phyloP scores from a whole-genome alignment of 2,888 invertebrate species.

The Charanyca ferruginea region DNA sequence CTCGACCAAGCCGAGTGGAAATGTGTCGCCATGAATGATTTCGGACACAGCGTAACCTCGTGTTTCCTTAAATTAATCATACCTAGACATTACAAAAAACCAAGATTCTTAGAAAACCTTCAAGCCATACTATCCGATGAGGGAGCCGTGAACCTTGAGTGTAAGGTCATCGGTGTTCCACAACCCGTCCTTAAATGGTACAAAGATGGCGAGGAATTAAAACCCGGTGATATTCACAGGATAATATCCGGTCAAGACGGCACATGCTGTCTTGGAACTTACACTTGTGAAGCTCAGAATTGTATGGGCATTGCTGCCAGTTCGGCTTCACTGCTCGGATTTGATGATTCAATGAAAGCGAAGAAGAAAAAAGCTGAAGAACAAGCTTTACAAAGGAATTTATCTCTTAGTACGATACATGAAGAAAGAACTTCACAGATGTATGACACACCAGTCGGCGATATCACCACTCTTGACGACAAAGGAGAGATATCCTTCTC shows the following conservation, averaged over 20 bases:
- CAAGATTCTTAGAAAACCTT: constrained; percentile 96
- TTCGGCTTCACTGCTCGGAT: constrained; percentile 96
- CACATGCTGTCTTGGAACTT: constrained; percentile 97
- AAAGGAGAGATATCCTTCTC: constrained; percentile 97
- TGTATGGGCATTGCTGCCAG: constrained; percentile 98
- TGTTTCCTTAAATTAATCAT: constrained; percentile 96
- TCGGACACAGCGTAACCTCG: constrained; percentile 96
- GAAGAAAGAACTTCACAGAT: constrained; percentile 97
- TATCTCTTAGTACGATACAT: constrained; percentile 97
- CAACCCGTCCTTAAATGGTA: constrained; percentile 98
- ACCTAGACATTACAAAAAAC: constrained; percentile 97
- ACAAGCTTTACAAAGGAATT: constrained; percentile 92
- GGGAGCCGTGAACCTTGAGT: constrained; percentile 97
- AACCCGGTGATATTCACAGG: constrained; percentile 97
- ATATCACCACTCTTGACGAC: constrained; percentile 94
- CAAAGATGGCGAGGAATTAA: constrained; percentile 97
- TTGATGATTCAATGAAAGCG: constrained; percentile 93
- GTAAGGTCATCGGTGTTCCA: constrained; percentile 97
- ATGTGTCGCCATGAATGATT: constrained; percentile 97
- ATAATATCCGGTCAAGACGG: constrained; percentile 98
- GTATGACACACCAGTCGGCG: constrained; percentile 95
- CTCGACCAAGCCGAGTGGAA: constrained; percentile 98
- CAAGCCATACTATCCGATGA: constrained; percentile 96
- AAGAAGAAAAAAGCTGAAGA: constrained; percentile 90
- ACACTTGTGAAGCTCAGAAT: constrained; percentile 97